A percentile compares a stretch with the other conserved stretches of the same genome.
Conservation (phyloP, 2,113 vertebrate species). For the Leptobrachium ailaonicum region DNA sequence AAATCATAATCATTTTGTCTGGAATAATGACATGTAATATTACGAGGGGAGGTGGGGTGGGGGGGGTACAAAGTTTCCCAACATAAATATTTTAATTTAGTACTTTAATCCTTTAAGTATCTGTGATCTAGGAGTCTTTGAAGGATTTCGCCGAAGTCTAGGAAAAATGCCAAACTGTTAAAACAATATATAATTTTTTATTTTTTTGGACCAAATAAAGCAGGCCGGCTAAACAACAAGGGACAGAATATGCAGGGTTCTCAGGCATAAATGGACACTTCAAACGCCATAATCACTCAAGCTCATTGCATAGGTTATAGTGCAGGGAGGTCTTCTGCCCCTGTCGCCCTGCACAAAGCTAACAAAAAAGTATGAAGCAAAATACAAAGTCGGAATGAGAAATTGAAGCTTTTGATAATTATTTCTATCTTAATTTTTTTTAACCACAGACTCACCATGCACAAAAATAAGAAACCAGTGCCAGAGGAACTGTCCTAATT, state of each 20-base stretch:
- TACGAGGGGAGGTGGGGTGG: neutral
- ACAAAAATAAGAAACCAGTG: no score
- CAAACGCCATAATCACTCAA: no score
- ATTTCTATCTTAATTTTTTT: no score
- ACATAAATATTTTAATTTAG: neutral
- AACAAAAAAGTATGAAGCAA: no score
- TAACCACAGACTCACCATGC: no score
- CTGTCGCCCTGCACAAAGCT: no score
- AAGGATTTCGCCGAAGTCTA: neutral
- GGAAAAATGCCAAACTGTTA: neutral
- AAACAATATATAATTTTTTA: neutral
- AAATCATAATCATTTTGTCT: neutral
- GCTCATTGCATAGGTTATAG: no score
- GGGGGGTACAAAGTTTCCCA: neutral
- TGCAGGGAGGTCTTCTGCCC: no score
- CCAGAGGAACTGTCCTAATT: no score
- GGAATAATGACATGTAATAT: neutral
- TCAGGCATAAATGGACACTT: no score
- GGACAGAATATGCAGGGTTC: neutral
- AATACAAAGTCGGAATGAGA: no score
- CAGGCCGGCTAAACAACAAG: neutral
- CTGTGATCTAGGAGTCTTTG: slow-evolving; percentile 5
- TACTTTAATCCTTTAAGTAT: slow-evolving; percentile 14
- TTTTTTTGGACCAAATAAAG: neutral
- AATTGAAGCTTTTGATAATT: no score